These are phyloP conservation scores for Lithobates sylvaticus DNA, from an alignment of 2,797 vertebrate genomes.

Conservation along the genomic window DNA sequence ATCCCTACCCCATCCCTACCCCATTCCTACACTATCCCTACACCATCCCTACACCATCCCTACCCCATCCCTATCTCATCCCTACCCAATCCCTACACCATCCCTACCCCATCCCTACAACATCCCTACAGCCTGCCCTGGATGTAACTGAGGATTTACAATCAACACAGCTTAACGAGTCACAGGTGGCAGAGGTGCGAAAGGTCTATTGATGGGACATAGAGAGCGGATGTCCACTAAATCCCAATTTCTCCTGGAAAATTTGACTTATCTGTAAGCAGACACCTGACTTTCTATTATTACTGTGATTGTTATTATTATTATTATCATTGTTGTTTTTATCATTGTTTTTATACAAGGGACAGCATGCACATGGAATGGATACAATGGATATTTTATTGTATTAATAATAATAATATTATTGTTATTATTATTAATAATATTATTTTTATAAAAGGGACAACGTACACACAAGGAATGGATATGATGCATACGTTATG, in stretches of 20 bases:
- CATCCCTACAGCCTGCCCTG: conserved; percentile 9
- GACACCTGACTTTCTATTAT: too few relatives aligned
- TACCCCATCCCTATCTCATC: background rate
- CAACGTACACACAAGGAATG: too few relatives aligned
- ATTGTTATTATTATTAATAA: too few relatives aligned
- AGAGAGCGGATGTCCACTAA: background rate
- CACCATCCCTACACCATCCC: background rate
- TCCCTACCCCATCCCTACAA: background rate
- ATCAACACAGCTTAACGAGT: background rate
- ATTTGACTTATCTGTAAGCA: conserved; percentile 38
- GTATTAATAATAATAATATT: too few relatives aligned
- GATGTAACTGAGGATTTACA: conserved; percentile 18
- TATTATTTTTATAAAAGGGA: too few relatives aligned
- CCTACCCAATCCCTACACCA: background rate
- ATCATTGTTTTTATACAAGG: too few relatives aligned
- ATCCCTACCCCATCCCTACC: background rate
- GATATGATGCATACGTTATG: too few relatives aligned
- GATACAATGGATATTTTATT: too few relatives aligned
- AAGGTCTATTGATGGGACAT: background rate
- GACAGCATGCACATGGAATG: too few relatives aligned
- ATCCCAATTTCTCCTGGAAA: background rate
- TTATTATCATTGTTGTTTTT: too few relatives aligned
- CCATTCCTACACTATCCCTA: background rate
- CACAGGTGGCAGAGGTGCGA: background rate
- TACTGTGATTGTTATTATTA: too few relatives aligned